Evolutionary conservation across 2,113 vertebrate species (phyloP), one percentile per base, ranked within the genome.

Genomic region (Sebastes schlegelii): DNA sequence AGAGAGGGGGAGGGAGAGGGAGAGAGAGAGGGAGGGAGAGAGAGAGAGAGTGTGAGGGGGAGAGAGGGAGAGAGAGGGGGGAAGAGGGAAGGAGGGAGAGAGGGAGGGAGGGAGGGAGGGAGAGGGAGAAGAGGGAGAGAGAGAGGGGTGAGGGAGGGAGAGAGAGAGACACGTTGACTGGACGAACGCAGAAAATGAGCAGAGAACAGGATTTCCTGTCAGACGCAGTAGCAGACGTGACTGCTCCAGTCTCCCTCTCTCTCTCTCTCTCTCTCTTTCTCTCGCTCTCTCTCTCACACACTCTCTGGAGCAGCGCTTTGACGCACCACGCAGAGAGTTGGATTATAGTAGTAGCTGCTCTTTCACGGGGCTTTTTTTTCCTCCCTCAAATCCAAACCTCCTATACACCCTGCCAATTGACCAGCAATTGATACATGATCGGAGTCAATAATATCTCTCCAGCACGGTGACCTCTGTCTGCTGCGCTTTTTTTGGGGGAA

Each of bases 291-390:
- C 61, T 19, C 61, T 63, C 84, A 82, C 86, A 87, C 85, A 88
- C 88, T 86, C 88, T 80, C 65, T 58, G 87, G 88, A 87, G 87
- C 92, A 87, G 91, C 89, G 88, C 91, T 90, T 93, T 91, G 91
- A 93, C 92, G 91, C 92, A 92, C 87, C 89, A 90, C 91, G 86
- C 82, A 88, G 69, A 88, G 69, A 90, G 87, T 92, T 93, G 90
- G 92, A 93, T 93, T 89, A 83, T 89, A 88, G 84, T 90, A 74
- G 87, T 88, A 90, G 88, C 92, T 83, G 85, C 74, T 89, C 79
- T 88, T 86, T 84, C 68, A 71, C 89, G 48, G 84, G 79, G 83
- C 80, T 80, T 86, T 83, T 80, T 58, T 74, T 61, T n/a, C 63
- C 77, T 82, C 48, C 60, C 64, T 83, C 82, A 34, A 34, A 34